Evolutionary conservation across 2,888 invertebrate species (phyloP).

Genomic region (Eupithecia exiguata): DNA sequence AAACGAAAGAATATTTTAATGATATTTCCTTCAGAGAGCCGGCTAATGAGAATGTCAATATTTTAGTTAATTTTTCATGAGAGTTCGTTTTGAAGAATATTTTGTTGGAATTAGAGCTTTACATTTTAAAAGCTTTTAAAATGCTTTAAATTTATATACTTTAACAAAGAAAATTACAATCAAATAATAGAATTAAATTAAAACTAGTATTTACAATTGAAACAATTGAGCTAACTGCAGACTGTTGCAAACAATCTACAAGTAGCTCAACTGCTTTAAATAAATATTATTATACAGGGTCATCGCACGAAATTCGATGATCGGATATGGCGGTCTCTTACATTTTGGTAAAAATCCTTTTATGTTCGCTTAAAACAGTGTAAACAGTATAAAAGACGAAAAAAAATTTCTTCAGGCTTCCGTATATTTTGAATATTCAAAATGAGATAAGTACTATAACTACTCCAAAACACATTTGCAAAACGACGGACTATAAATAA

Average conservation of each 20-base stretch:
- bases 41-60: not conserved
- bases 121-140: not conserved
- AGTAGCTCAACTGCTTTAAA: too few species aligned
- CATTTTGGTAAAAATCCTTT: not conserved
- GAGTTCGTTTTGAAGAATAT: not conserved
- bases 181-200: too few species aligned
- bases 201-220: too few species aligned
- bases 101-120: constrained; percentile 33
- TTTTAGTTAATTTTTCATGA: not conserved
- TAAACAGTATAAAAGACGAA: not conserved
- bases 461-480: not conserved
- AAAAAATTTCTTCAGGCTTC: too few species aligned
- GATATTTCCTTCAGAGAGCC: not conserved
- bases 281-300: not conserved
- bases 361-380: not conserved
- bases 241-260: too few species aligned
- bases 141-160: too few species aligned
- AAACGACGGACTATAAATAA: too few species aligned
- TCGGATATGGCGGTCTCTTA: not conserved
- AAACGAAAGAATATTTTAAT: not conserved
- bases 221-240: too few species aligned
- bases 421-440: too few species aligned
- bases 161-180: too few species aligned
- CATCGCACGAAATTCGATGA: not conserved
- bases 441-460: too few species aligned